phyloP scores from a whole-genome alignment of 2,797 vertebrate genomes.

The Chloroceryle amazona region DNA sequence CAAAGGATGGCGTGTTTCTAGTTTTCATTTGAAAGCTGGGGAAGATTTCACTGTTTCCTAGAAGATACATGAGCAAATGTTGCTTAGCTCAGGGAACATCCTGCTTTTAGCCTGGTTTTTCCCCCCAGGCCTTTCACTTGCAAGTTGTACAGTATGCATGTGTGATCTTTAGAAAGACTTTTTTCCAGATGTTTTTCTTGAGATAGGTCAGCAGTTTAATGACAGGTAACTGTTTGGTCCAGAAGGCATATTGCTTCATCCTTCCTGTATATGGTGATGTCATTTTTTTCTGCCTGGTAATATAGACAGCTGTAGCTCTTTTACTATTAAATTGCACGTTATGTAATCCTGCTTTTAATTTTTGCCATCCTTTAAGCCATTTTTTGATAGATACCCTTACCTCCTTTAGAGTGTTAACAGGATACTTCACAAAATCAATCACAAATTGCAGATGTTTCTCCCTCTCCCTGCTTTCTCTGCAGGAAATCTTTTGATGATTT shows the following conservation, averaged over 20 bases:
- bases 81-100: background rate
- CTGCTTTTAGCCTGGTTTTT: background rate
- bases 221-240: background rate
- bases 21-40: background rate
- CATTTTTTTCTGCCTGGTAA: background rate
- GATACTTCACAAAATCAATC: background rate
- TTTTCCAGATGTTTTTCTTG: background rate
- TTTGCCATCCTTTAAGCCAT: background rate
- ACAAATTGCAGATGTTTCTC: background rate
- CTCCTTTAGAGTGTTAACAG: background rate
- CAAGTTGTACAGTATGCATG: background rate
- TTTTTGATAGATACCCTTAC: background rate
- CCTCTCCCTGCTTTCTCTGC: background rate
- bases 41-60: background rate
- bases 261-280: background rate
- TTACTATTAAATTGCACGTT: background rate
- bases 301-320: background rate
- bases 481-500: background rate
- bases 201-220: background rate
- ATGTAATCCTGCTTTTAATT: background rate
- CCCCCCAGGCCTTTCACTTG: background rate
- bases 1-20: constrained; percentile 18
- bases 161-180: background rate
- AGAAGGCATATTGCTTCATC: background rate
- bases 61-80: background rate